These are phyloP conservation scores for Amorpha juglandis DNA, from an alignment of 2,888 invertebrate species.

Conservation along the genomic window DNA sequence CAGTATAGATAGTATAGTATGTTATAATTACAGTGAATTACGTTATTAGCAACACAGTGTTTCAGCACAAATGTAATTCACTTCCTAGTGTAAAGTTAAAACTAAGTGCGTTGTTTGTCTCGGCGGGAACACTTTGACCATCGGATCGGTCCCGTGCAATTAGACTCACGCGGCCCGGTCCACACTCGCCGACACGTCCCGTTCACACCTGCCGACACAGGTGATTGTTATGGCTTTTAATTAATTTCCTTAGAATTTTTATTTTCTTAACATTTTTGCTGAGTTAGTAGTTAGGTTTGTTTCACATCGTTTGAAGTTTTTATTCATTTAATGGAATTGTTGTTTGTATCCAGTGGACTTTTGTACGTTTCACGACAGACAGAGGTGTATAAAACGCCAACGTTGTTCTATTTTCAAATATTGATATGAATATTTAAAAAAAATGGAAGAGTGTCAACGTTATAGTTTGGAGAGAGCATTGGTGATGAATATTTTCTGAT, in stretches of 20 bases:
- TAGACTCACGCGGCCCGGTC: slow-evolving; percentile 34
- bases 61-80: slow-evolving; percentile 19
- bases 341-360: background rate
- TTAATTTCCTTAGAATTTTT: slow-evolving; percentile 7
- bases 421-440: too few relatives aligned
- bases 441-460: too few relatives aligned
- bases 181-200: slow-evolving; percentile 35
- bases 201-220: background rate
- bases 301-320: background rate
- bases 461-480: too few relatives aligned
- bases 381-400: too few relatives aligned
- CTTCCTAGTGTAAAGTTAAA: slow-evolving; percentile 12
- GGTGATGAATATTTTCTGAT: too few relatives aligned
- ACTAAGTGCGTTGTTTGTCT: slow-evolving; percentile 37
- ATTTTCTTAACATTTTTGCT: slow-evolving; percentile 11
- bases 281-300: background rate
- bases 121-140: slow-evolving; percentile 35
- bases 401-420: too few relatives aligned
- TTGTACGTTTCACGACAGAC: too few relatives aligned
- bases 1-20: too few relatives aligned
- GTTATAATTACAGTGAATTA: too few relatives aligned
- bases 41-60: background rate
- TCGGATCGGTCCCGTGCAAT: slow-evolving; percentile 38
- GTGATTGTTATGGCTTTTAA: slow-evolving; percentile 11
- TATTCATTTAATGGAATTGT: background rate